Base-by-base conservation (phyloP, 2,113 vertebrate genomes). In the Oxygymnocypris stewartii region DNA sequence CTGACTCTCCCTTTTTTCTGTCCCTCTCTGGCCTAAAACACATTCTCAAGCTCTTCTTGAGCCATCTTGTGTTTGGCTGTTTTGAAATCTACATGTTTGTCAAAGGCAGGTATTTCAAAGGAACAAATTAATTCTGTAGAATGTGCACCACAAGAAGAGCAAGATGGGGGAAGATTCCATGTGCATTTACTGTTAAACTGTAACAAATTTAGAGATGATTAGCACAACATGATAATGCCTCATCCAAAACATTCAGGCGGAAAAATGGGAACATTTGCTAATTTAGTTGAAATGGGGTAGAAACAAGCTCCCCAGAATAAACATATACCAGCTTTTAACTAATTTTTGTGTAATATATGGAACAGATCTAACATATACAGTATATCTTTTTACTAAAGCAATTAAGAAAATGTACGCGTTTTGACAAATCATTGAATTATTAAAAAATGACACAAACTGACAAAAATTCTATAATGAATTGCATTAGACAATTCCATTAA, bases 1-100 rank as follows among this genome's bases (percentile, higher is more conserved):
- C 37, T 57, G 57, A 67, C 74, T 40, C 40, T 88, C 3, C 71
- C 86, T 82, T 83, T 86, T 78, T 86, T 74, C 9, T 4, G 40
- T 76, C 73, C 42, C 42, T 78, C 25, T 35, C 25, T 35, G 8
- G 12, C 42, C 49, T 51, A 44, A n/a, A 73, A 74, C 59, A 74
- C n/a, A 77, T 54, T 84, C 35, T 18, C 49, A 44, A 23, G 28
- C 40, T 57, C 49, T 67, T 67, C 40, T 82, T 82, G 40, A 82
- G 79, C 16, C 28, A 78, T 67, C n/a, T 69, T 82, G 80, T 85
- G 5, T 59, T 20, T 42, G 65, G 63, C 42, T 35, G 82, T 40
- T 54, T 84, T 51, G 25, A 75, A 35, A 77, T 35, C 59, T 14
- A 69, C 16, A 16, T 14, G 10, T 84, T 77, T 42, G 31, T 54